Evolutionary conservation across 1,140 invertebrate species (phyloP).

Genomic region (Portunus trituberculatus): DNA sequence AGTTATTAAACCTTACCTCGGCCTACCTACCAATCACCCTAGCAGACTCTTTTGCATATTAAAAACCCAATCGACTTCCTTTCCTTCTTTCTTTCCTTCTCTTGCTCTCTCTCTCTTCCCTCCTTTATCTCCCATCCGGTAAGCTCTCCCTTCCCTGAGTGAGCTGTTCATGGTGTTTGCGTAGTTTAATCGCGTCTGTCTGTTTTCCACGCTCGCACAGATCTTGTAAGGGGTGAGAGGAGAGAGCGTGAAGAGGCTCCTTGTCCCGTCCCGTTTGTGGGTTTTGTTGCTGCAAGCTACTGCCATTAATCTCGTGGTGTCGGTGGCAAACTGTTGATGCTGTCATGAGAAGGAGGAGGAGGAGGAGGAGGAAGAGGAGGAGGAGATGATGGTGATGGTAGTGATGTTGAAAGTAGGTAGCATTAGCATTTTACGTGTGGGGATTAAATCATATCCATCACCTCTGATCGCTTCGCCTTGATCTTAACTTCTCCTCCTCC

Average conservation of each 20-base stretch:
- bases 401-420: not conserved
- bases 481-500: not conserved
- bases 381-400: not conserved
- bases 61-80: no score
- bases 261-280: not conserved
- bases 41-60: no score
- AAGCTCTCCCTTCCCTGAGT: no score
- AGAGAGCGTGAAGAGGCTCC: not conserved
- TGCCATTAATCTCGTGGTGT: not conserved
- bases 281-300: slow-evolving; percentile 26
- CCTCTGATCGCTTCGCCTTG: not conserved
- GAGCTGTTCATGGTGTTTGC: slow-evolving; percentile 33
- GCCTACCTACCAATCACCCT: no score
- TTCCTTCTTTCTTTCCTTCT: not conserved
- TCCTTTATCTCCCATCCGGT: not conserved
- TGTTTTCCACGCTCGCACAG: not conserved
- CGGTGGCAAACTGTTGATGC: slow-evolving; percentile 1
- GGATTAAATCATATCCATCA: not conserved
- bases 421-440: slow-evolving; percentile 3
- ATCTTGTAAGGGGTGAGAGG: not conserved
- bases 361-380: not conserved
- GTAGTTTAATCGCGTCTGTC: slow-evolving; percentile 42
- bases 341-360: not conserved
- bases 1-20: no score
- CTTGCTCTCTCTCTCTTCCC: not conserved